Evolutionary conservation across 2,797 vertebrate species (phyloP).

Genomic region (Chaunax sp.): DNA sequence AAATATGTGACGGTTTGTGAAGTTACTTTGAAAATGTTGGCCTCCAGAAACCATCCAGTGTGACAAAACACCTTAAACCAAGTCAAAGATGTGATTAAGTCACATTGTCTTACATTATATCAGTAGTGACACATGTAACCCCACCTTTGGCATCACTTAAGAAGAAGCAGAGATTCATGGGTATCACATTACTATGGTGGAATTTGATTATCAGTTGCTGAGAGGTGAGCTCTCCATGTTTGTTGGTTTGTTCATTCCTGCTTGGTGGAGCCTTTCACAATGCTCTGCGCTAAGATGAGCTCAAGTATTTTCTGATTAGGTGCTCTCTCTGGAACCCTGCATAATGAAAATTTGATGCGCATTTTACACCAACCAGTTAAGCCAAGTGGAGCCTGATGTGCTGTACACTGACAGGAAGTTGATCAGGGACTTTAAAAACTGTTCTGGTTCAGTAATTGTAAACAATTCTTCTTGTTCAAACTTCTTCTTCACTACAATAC

Average conservation of each 20-base stretch:
- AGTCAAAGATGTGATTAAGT: background rate
- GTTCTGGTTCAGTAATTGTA: background rate
- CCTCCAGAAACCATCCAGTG: no score
- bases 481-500: background rate
- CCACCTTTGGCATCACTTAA: background rate
- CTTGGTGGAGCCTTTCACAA: conserved; percentile 27
- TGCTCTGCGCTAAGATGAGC: conserved; percentile 21
- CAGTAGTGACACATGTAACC: background rate
- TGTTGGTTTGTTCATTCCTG: conserved; percentile 37
- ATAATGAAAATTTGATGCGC: conserved; percentile 13
- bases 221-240: conserved; percentile 13
- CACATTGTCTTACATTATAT: background rate
- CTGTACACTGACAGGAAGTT: conserved; percentile 14
- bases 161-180: conserved; percentile 3
- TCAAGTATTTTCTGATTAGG: conserved; percentile 29
- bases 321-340: conserved; percentile 21
- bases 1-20: background rate
- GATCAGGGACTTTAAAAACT: conserved; percentile 9
- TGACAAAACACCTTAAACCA: no score
- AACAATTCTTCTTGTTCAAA: background rate
- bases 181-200: background rate
- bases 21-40: conserved; percentile 12
- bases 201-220: conserved; percentile 14
- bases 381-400: no score
- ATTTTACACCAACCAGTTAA: background rate